Evolutionary conservation across 2,113 vertebrate species (phyloP), one percentile per base, ranked within the genome.

Genomic region (Drymodes brunneopygia): DNA sequence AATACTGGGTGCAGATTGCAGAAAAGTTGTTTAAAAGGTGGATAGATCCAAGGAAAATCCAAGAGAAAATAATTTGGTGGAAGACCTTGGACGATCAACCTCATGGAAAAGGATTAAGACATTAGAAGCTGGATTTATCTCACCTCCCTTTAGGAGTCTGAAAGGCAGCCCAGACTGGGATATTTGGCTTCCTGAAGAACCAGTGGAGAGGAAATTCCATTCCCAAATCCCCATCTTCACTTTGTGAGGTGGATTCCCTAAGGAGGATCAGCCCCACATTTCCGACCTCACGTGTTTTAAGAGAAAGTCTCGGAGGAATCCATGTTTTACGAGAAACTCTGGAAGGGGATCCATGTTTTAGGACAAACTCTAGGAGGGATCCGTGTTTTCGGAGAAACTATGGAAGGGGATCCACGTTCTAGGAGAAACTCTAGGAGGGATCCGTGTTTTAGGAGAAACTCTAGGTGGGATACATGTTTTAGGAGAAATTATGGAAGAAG

Each of bases 1-100:
- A 70, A 70, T 28, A 19, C 12, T 1, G 0, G 16, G 11, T 14
- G 14, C 11, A 4, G 6, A 4, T 15, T 44, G 11, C 10, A 29
- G 19, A 50, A 8, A 28, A 79, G 29, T 17, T 27, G 14, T 31
- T 66, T 31, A 11, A 53, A 87, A 64, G 7, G 11, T 35, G 40
- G n/a, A 40, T 1, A 78, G 27, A 87, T 11, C 27, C 48, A 40
- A 64, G 44, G 36, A 50, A 67, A 66, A 75, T 15, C 21, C 71
- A 10, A 3, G 58, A 35, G 48, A 57, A 90, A 56, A 66, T 9
- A 17, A 20, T 18, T 7, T 19, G 12, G 28, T 47, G 40, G 36
- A 70, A 70, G 42, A 40, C 2, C 25, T 22, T 22, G 61, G 45
- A 53, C 70, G 24, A 11, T n/a, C 51, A 44, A 23, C 17, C 24